Base-by-base conservation (phyloP, 2,888 invertebrate species). In the Sesia bembeciformis region DNA sequence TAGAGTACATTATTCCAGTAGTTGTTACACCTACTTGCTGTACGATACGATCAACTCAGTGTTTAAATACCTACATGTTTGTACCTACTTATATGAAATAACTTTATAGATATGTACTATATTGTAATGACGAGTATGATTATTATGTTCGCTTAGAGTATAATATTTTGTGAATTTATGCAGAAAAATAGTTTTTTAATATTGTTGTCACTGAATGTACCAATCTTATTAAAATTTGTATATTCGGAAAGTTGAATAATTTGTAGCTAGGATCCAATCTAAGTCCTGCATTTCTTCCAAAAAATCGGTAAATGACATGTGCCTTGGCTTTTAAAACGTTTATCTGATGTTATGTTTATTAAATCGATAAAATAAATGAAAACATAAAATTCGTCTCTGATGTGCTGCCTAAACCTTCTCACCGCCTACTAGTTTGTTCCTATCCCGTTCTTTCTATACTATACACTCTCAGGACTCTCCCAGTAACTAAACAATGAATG, bases 131-230 rank as follows among this genome's bases (percentile, higher is more conserved):
- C 64, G 73, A 81, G 74, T 83, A 84, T 74, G 75, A 76, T 78
- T 65, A 65, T 70, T 84, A 84, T 74, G 82, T 89, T 89, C 80
- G 87, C 88, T 88, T 89, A 89, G 88, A 82, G 83, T 82, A 79
- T 84, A 84, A 84, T 79, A 87, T 85, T 88, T 85, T 84, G 78
- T 83, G 86, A 85, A 84, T 85, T 87, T 86, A 87, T 83, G 87
- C 88, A 87, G 84, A 87, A 85, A 80, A 70, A 86, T 87, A 87
- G 87, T 88, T 89, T 89, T 89, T 86, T 89, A 88, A 89, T 85
- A 87, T 87, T 89, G 86, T 87, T 89, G 85, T 89, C 88, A 88
- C 83, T 85, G 78, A 84, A 87, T 87, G 87, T 89, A 88, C 88
- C 88, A 89, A 87, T 86, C 87, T 85, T 85, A 85, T 81, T 80